Evolutionary conservation across 35 echinoderm and acorn worm species (phyloP).

Genomic region (Heliocidaris erythrogramma): DNA sequence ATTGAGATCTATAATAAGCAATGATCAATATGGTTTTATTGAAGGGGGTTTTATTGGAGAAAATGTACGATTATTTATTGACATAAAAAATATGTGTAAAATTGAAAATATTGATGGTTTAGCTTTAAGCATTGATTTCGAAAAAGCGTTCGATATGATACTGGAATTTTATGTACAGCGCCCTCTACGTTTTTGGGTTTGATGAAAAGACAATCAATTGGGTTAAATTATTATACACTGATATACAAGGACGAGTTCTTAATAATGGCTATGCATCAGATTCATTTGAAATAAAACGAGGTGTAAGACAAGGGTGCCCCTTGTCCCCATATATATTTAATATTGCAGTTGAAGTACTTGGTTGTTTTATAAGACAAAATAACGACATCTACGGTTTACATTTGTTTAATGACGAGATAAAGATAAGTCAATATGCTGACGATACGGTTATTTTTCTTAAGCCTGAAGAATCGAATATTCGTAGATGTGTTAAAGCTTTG

Average conservation of each 20-base stretch:
- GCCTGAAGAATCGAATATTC: background rate
- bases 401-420: background rate
- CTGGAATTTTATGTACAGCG: background rate
- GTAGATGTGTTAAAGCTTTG: background rate
- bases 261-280: background rate
- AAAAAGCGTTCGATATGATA: slow-evolving; percentile 3
- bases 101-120: background rate
- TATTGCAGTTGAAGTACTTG: background rate
- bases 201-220: background rate
- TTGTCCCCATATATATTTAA: background rate
- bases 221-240: background rate
- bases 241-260: background rate
- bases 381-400: background rate
- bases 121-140: background rate
- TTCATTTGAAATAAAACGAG: background rate
- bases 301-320: background rate
- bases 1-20: background rate
- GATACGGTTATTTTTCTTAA: background rate
- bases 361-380: background rate
- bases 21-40: background rate
- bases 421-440: slow-evolving; percentile 40
- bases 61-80: background rate
- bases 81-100: background rate
- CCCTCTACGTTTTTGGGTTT: background rate
- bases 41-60: background rate